phyloP scores from a whole-genome alignment of 2,797 vertebrate species.

The Hyperoplus lanceolatus region DNA sequence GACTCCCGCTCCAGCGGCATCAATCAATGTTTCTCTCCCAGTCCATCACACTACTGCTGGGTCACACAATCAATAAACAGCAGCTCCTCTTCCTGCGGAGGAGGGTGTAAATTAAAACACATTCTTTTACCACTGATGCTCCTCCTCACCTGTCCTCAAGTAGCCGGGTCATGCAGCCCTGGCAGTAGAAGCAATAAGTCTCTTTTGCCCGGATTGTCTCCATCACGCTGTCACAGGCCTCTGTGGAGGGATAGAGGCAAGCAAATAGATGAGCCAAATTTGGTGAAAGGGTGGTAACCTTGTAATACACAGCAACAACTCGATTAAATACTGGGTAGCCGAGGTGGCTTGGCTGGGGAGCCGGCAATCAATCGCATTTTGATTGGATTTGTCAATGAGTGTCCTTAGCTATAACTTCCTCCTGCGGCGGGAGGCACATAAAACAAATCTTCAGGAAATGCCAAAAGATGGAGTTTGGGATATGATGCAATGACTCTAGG shows the following conservation, averaged over 20 bases:
- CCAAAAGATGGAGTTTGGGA: slow-evolving; percentile 36
- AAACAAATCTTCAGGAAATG: slow-evolving; percentile 15
- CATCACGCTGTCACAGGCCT: slow-evolving; percentile 78
- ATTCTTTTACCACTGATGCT: slow-evolving; percentile 30
- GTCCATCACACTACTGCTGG: slow-evolving; percentile 59
- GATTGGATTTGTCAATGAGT: slow-evolving; percentile 59
- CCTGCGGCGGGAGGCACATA: neutral
- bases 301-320: slow-evolving; percentile 52
- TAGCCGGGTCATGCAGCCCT: slow-evolving; percentile 88
- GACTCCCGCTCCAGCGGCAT: slow-evolving; percentile 38
- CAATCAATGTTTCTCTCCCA: neutral
- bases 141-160: slow-evolving; percentile 89
- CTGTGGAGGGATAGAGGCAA: slow-evolving; percentile 78
- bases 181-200: slow-evolving; percentile 90
- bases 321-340: slow-evolving; percentile 46
- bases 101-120: slow-evolving; percentile 62
- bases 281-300: slow-evolving; percentile 51
- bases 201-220: slow-evolving; percentile 83
- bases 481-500: slow-evolving; percentile 31
- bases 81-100: slow-evolving; percentile 49
- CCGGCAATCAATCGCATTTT: slow-evolving; percentile 56
- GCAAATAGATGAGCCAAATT: slow-evolving; percentile 64
- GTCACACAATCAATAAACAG: slow-evolving; percentile 62
- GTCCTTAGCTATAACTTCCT: slow-evolving; percentile 49
- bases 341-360: slow-evolving; percentile 33